phyloP scores from a whole-genome alignment of 1,140 invertebrate genomes.

The Phocides pigmalion region DNA sequence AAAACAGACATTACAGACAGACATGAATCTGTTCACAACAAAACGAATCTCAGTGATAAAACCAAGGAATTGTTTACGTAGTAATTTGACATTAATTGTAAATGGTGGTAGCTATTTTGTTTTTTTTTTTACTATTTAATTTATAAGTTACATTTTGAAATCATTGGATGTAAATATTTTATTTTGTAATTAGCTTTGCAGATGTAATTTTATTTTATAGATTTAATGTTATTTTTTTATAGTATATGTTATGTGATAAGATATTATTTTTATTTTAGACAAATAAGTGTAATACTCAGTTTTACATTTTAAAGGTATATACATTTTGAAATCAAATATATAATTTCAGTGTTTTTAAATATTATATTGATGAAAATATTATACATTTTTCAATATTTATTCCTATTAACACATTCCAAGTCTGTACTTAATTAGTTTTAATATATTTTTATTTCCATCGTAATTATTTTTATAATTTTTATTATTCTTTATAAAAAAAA shows the following conservation, averaged over 20 bases:
- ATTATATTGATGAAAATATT: slow-evolving; percentile 3
- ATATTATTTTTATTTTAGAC: slow-evolving; percentile 19
- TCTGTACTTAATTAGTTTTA: slow-evolving; percentile 63
- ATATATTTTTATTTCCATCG: slow-evolving; percentile 8
- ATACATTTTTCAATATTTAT: neutral
- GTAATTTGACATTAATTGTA: too few relatives aligned
- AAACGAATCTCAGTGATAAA: too few relatives aligned
- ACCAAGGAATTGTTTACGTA: too few relatives aligned
- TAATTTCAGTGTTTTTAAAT: slow-evolving; percentile 3
- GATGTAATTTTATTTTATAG: slow-evolving; percentile 30
- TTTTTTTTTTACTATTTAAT: slow-evolving; percentile 6
- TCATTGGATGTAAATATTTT: slow-evolving; percentile 33
- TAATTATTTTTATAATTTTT: too few relatives aligned
- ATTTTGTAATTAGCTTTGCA: slow-evolving; percentile 27
- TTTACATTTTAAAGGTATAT: slow-evolving; percentile 13
- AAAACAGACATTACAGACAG: too few relatives aligned
- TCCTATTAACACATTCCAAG: slow-evolving; percentile 49
- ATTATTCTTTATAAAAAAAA: too few relatives aligned
- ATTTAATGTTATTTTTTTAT: slow-evolving; percentile 34
- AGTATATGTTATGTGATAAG: slow-evolving; percentile 12
- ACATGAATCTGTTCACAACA: too few relatives aligned
- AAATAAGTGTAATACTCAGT: slow-evolving; percentile 45
- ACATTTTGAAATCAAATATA: slow-evolving; percentile 13
- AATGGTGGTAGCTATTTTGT: slow-evolving; percentile 37
- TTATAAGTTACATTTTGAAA: slow-evolving; percentile 11